These are phyloP conservation scores for Gasterosteus aculeatus DNA, from an alignment of 2,113 vertebrate genomes.

Conservation along the genomic window DNA sequence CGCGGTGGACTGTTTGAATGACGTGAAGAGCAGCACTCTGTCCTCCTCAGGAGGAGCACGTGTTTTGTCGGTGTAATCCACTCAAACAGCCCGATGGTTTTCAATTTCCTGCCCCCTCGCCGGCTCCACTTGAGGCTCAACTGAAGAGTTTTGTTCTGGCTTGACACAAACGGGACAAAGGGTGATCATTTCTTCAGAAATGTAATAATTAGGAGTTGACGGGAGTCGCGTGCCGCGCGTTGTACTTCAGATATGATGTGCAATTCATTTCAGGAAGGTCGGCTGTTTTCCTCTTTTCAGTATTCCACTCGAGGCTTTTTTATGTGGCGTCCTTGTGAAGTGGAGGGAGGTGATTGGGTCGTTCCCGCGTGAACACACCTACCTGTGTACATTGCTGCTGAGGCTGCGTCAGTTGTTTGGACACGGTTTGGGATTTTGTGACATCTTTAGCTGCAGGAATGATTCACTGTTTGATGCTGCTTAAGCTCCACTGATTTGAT, in stretches of 20 bases:
- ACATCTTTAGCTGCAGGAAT: conserved; percentile 38
- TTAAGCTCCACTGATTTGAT: conserved; percentile 24
- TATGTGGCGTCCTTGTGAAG: conserved; percentile 6
- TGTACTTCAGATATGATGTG: conserved; percentile 16
- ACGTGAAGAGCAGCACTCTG: conserved; percentile 44
- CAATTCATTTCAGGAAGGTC: conserved; percentile 33
- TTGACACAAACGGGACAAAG: conserved; percentile 62
- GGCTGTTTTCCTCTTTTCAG: conserved; percentile 31
- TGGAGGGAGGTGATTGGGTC: conserved; percentile 21
- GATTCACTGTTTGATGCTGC: conserved; percentile 41
- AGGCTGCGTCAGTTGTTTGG: conserved; percentile 12
- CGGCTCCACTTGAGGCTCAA: conserved; percentile 58
- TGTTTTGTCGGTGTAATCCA: conserved; percentile 63
- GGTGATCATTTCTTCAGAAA: conserved; percentile 50
- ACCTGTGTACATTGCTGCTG: conserved; percentile 12
- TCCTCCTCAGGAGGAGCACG: conserved; percentile 35
- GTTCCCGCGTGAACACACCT: conserved; percentile 1
- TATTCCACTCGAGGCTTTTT: conserved; percentile 28
- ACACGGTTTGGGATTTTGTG: conserved; percentile 31
- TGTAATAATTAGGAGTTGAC: conserved; percentile 46
- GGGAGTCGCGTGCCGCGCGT: conserved; percentile 20
- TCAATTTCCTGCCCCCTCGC: conserved; percentile 71
- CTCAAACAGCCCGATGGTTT: conserved; percentile 68
- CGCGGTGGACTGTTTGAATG: conserved; percentile 25
- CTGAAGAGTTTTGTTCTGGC: conserved; percentile 40